Conservation (phyloP, 2,113 vertebrate genomes). For the Anseranas semipalmata region DNA sequence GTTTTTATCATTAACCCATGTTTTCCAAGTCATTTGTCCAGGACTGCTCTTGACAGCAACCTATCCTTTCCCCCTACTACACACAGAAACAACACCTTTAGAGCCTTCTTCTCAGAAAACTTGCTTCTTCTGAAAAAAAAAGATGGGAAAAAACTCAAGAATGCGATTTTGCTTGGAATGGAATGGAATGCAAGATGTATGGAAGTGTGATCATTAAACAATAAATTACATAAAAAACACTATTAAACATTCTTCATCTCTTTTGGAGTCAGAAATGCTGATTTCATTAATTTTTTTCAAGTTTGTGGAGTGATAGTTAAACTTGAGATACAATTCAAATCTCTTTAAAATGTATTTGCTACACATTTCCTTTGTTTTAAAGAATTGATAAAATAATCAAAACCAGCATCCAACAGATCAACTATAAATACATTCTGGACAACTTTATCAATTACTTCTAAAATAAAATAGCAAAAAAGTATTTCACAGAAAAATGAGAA, state of each 20-base stretch:
- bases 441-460: background rate
- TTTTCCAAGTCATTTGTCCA: conserved; percentile 35
- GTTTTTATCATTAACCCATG: conserved; percentile 23
- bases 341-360: background rate
- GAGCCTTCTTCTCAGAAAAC: conserved; percentile 44
- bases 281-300: background rate
- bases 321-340: background rate
- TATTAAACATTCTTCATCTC: background rate
- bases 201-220: background rate
- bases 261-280: background rate
- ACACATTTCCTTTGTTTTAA: background rate
- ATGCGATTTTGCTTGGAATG: conserved; percentile 4
- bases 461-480: background rate
- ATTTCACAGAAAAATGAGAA: background rate
- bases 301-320: background rate
- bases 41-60: conserved; percentile 44
- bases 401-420: background rate
- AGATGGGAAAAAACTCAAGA: conserved; percentile 61
- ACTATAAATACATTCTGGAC: background rate
- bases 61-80: conserved; percentile 22
- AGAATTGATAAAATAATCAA: background rate
- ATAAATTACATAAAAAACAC: background rate
- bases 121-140: conserved; percentile 61
- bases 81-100: conserved; percentile 50
- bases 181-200: background rate